Percentiles rank a stretch among this genome's conserved stretches.
Conservation (phyloP, 2,888 invertebrate species). For the Exephanes ischioxanthus region DNA sequence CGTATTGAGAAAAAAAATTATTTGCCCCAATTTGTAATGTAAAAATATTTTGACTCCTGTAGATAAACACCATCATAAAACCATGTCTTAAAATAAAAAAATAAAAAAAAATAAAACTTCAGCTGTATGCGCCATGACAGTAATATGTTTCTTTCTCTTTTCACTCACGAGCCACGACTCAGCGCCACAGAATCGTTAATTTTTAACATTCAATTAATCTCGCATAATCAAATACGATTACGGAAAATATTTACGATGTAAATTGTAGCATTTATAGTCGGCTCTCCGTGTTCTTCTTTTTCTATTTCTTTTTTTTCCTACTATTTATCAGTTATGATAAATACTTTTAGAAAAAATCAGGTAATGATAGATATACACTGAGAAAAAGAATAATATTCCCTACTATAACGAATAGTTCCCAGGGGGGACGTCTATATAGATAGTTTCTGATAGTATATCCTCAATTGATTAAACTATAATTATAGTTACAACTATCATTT, state of each 20-base stretch:
- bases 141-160: not conserved
- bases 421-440: too few species aligned
- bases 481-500: too few species aligned
- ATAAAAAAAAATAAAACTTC: too few species aligned
- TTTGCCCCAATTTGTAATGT: not conserved
- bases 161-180: not conserved
- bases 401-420: too few species aligned
- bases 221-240: not conserved
- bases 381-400: too few species aligned
- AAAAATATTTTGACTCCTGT: too few species aligned
- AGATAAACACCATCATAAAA: too few species aligned
- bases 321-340: constrained; percentile 27
- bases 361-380: constrained; percentile 6
- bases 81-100: too few species aligned
- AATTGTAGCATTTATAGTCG: not conserved
- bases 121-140: too few species aligned
- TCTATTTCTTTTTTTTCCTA: not conserved
- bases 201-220: not conserved
- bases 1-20: too few species aligned
- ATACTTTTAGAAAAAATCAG: not conserved
- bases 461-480: too few species aligned
- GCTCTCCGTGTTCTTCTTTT: not conserved
- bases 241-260: not conserved
- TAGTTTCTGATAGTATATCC: too few species aligned
- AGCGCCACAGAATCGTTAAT: not conserved